A percentile compares a stretch with the other conserved stretches of the same genome.
Evolutionary conservation across 2,888 invertebrate genomes (phyloP).

Genomic region (Pomacea canaliculata): DNA sequence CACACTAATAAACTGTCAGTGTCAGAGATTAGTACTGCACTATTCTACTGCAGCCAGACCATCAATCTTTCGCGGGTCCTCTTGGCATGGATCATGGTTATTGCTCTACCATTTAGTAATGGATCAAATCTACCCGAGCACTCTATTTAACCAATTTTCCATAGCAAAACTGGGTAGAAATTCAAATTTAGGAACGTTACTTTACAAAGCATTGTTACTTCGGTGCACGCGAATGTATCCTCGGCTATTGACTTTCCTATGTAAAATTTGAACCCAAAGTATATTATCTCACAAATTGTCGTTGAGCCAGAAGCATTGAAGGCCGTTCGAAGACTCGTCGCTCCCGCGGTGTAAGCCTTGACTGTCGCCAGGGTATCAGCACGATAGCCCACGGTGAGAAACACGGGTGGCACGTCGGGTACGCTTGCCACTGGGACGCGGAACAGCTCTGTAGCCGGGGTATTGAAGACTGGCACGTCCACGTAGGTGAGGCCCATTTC

Average conservation of each 20-base stretch:
- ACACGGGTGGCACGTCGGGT: conserved; percentile 1
- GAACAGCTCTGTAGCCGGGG: conserved; percentile 13
- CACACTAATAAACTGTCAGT: background rate
- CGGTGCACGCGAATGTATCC: too few relatives aligned
- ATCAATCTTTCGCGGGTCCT: background rate
- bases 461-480: background rate
- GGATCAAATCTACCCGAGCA: too few relatives aligned
- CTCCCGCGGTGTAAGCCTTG: background rate
- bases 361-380: background rate
- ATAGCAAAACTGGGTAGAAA: too few relatives aligned
- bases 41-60: background rate
- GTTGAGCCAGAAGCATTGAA: conserved; percentile 2
- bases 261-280: background rate
- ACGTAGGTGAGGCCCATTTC: conserved; percentile 10
- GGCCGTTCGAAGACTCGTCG: background rate
- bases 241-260: too few relatives aligned
- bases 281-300: background rate
- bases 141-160: too few relatives aligned
- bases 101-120: too few relatives aligned
- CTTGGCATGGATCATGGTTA: background rate
- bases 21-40: background rate
- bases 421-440: conserved; percentile 1
- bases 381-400: background rate
- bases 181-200: too few relatives aligned
- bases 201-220: too few relatives aligned